These are phyloP conservation scores for Phengaris alcon DNA, from an alignment of 2,888 invertebrate genomes.

Conservation along the genomic window DNA sequence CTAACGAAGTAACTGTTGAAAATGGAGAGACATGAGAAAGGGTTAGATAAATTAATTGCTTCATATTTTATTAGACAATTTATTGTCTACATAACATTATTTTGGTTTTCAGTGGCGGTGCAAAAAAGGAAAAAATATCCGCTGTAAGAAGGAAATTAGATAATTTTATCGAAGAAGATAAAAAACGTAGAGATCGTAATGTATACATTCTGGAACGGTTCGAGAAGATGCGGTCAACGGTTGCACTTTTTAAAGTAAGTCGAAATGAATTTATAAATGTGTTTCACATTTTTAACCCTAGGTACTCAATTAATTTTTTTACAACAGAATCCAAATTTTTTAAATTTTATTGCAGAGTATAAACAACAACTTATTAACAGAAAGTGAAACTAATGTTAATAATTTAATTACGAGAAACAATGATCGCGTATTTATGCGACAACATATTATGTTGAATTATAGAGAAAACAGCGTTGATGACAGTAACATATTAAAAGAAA, in stretches of 20 bases:
- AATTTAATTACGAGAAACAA: not conserved
- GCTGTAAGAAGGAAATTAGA: slow-evolving; percentile 68
- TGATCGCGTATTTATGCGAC: not conserved
- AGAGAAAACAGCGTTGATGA: slow-evolving; percentile 46
- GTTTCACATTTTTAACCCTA: too few species aligned
- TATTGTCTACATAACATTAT: not conserved
- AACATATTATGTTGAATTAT: slow-evolving; percentile 15
- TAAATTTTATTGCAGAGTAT: not conserved
- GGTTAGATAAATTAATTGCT: slow-evolving; percentile 20
- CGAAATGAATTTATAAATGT: not conserved
- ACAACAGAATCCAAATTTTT: not conserved
- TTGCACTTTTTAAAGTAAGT: slow-evolving; percentile 17
- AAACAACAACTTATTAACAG: not conserved
- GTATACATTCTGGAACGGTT: slow-evolving; percentile 66
- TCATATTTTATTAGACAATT: not conserved
- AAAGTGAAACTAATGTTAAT: not conserved
- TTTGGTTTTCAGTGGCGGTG: slow-evolving; percentile 47
- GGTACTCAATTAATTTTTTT: too few species aligned
- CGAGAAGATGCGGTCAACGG: slow-evolving; percentile 61
- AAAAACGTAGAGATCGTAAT: slow-evolving; percentile 68
- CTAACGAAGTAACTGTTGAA: slow-evolving; percentile 30
- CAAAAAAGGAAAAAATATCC: slow-evolving; percentile 63
- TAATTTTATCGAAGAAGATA: slow-evolving; percentile 68
- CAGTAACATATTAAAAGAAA: slow-evolving; percentile 53
- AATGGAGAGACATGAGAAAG: slow-evolving; percentile 66